A percentile compares a stretch with the other conserved stretches of the same genome.
Conservation (phyloP, 2,797 vertebrate species). For the Coranthus polyacanthus region DNA sequence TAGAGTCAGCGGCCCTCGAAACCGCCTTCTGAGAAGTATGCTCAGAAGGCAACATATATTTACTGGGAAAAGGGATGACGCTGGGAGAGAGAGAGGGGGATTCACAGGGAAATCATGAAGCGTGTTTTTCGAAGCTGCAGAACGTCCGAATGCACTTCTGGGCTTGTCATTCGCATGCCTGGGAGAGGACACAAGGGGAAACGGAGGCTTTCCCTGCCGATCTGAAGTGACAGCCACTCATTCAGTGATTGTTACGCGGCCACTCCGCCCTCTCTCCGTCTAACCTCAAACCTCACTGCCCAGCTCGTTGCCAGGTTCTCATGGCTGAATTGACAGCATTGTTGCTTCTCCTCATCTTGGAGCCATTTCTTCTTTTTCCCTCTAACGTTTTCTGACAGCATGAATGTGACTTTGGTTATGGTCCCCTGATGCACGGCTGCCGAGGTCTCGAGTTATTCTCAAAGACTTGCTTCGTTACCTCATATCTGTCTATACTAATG, state of each 20-base stretch:
- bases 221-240: constrained; percentile 28
- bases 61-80: constrained; percentile 23
- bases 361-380: not conserved
- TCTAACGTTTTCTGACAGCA: constrained; percentile 3
- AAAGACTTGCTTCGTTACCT: too few species aligned
- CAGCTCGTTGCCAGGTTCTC: constrained; percentile 19
- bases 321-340: constrained; percentile 5
- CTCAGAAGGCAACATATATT: not conserved
- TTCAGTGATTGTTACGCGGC: constrained; percentile 9
- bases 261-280: constrained; percentile 3
- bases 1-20: constrained; percentile 28
- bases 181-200: constrained; percentile 15
- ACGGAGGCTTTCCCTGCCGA: not conserved
- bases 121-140: constrained; percentile 9
- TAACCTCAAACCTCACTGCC: constrained; percentile 16
- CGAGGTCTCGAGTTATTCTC: not conserved
- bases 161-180: constrained; percentile 19
- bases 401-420: constrained; percentile 15
- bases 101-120: constrained; percentile 16
- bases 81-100: constrained; percentile 1
- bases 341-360: constrained; percentile 11
- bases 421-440: constrained; percentile 2
- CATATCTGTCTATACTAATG: too few species aligned
- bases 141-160: constrained; percentile 13
- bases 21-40: constrained; percentile 41